phyloP scores from a whole-genome alignment of 2,113 vertebrate genomes.

The Fregetta grallaria region DNA sequence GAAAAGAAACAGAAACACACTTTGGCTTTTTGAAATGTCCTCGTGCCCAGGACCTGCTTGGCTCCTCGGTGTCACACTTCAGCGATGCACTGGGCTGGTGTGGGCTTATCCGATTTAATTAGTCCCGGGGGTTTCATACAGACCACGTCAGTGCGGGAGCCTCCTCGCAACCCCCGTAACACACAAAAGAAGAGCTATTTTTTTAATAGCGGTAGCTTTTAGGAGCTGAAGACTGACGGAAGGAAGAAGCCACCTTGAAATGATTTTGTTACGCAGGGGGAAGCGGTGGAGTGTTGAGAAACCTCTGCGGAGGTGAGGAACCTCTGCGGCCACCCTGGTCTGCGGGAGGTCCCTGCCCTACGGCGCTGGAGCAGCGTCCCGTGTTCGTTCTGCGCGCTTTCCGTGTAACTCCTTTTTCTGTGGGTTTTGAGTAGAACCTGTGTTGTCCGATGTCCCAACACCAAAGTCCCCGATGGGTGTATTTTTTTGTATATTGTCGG shows the following conservation, averaged over 20 bases:
- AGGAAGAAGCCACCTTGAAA: neutral
- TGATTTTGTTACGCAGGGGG: neutral
- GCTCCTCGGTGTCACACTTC: accelerated
- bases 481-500: neutral
- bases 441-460: neutral
- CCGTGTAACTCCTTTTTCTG: neutral
- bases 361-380: neutral
- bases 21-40: accelerated
- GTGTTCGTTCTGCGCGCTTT: accelerated
- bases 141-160: no score
- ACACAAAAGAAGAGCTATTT: no score
- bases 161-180: neutral
- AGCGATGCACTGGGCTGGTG: neutral
- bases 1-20: neutral
- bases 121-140: accelerated
- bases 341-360: accelerated
- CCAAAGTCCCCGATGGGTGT: neutral
- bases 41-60: neutral
- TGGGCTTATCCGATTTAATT: neutral
- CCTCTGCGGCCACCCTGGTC: neutral
- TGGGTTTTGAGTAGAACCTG: neutral
- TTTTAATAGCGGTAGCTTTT: neutral
- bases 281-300: neutral
- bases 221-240: neutral
- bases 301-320: neutral